Base-by-base conservation (phyloP, 2,888 invertebrate genomes). In the Rhamphomyia laevipes region DNA sequence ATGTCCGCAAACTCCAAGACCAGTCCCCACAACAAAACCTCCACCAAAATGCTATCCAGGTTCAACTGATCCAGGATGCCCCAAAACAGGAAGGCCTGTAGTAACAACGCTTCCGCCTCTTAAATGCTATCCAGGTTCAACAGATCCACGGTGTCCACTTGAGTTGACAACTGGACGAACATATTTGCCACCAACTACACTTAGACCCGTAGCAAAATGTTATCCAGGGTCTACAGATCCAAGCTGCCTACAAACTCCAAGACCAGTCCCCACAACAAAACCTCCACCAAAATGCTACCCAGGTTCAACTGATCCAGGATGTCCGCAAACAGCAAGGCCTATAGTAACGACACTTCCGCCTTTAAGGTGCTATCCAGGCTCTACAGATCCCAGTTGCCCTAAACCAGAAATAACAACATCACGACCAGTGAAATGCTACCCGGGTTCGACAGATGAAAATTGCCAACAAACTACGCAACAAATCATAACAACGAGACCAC, bases 371-470 rank as follows among this genome's bases (percentile, higher is more conserved):
- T 74, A 53, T 53, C 70, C 69, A 3, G 69, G 70, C 4, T 71
- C 65, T 1, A 58, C 61, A 2, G 62, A 73, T 59, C 58, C 66
- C 21, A 55, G 66, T 43, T 64, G 61, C 45, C 59, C 57, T n/a
- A n/a, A n/a, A 70, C 71, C 17, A 45, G 72, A 53, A 67, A 73
- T 55, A 27, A 49, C 51, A 31, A 53, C 56, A 9, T 43, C 54
- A 15, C 30, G 7, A 11, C n/a, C n/a, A n/a, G 58, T 60, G 4
- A 56, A 61, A 31, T 70, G 68, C 43, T 66, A 60, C 45, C 67
- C 68, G 1, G 69, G 70, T n/a, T 58, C 65, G 31, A 61, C 59
- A n/a, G 72, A 74, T 56, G 67, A 69, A 0, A 59, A 70, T 18
- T 64, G 64, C n/a, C 62, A 61, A 4, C 40, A 40, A 40, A 60